These are phyloP conservation scores for Mizuhopecten yessoensis DNA, from an alignment of 1,140 invertebrate genomes.

Conservation along the genomic window DNA sequence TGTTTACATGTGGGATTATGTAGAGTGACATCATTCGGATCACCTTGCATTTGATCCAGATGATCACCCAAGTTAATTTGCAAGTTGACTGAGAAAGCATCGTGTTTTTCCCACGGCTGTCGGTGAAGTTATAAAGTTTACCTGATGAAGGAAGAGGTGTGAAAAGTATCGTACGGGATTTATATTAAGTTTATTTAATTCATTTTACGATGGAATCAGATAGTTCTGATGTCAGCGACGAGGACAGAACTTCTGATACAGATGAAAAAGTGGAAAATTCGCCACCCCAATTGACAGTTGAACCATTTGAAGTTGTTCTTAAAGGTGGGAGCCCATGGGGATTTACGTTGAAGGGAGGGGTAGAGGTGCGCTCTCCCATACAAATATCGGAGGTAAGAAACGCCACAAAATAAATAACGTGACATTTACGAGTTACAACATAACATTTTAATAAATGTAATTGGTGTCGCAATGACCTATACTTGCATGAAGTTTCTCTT, in stretches of 20 bases:
- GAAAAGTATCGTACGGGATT: conserved; percentile 26
- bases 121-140: conserved; percentile 1
- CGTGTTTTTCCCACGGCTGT: conserved; percentile 29
- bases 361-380: conserved; percentile 62
- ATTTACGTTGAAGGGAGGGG: conserved; percentile 63
- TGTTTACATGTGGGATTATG: conserved; percentile 33
- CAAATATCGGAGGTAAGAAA: conserved; percentile 64
- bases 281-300: neutral
- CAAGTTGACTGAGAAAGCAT: conserved; percentile 38
- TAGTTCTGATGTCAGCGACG: conserved; percentile 26
- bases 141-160: conserved; percentile 25
- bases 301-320: conserved; percentile 67
- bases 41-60: conserved; percentile 11
- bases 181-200: neutral
- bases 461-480: no score
- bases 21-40: conserved; percentile 33
- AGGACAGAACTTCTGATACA: neutral
- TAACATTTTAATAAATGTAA: no score
- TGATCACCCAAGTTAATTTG: conserved; percentile 6
- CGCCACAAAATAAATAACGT: no score
- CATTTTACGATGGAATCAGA: neutral
- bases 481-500: no score
- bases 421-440: no score
- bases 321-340: conserved; percentile 72
- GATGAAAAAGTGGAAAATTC: conserved; percentile 20